Evolutionary conservation across 2,797 vertebrate genomes (phyloP).

Genomic region (Eulemur mongoz): DNA sequence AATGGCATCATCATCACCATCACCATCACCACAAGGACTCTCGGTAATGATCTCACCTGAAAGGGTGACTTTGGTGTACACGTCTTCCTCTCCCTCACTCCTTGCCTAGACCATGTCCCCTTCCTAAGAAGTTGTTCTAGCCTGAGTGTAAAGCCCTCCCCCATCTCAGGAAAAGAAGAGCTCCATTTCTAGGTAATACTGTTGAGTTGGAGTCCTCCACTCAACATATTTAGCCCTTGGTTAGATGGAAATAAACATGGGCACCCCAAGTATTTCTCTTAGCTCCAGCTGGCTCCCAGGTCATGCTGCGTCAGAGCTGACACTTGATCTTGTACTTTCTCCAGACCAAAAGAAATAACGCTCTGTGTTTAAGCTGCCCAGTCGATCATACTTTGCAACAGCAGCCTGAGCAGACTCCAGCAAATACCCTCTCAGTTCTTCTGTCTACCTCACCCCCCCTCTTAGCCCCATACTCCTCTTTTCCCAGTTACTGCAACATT

Average conservation of each 20-base stretch:
- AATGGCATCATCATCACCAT: fast-evolving
- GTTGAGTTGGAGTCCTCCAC: neutral
- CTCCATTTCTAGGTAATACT: neutral
- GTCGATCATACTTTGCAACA: neutral
- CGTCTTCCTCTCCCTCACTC: neutral
- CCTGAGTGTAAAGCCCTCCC: neutral
- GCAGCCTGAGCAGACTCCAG: neutral
- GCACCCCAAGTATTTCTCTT: neutral
- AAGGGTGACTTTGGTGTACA: neutral
- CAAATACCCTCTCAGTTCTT: neutral
- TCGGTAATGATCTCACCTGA: neutral
- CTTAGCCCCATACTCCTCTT: neutral
- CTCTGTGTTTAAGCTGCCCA: neutral
- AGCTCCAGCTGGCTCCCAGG: neutral
- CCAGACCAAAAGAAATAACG: neutral
- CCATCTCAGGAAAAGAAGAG: neutral
- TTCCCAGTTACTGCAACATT: neutral
- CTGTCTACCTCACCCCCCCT: neutral
- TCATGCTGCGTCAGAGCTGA: neutral
- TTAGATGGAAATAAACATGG: neutral
- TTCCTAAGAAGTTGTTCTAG: neutral
- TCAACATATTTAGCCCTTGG: neutral
- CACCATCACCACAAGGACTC: neutral
- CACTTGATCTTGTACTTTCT: neutral
- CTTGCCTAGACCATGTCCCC: neutral